Evolutionary conservation across 2,113 vertebrate genomes (phyloP), one percentile per base, ranked within the genome.

Genomic region (Colossoma macropomum): DNA sequence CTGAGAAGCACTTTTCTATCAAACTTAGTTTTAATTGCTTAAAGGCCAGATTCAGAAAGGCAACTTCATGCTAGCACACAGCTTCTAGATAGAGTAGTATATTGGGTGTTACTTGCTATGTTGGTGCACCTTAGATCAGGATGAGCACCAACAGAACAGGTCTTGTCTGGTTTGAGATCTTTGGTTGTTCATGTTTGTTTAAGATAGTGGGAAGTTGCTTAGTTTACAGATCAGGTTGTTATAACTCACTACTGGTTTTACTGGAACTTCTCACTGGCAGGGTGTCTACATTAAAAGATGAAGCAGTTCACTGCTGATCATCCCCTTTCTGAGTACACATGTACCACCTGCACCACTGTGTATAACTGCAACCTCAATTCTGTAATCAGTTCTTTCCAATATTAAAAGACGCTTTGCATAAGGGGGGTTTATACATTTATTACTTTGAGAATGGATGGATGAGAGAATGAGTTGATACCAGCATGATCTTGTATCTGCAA

Each of bases 391-490:
- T 73, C 65, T 74, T 77, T 86, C 69, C 73, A 80, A 77, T 77
- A 86, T 86, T 86, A 83, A 86, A 83, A 80, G 28, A 86, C 66
- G 70, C 85, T 80, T 86, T 80, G 65, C 81, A 80, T 59, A 66
- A 66, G 68, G 65, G 41, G 52, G 77, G 38, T 80, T 86, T n/a
- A 68, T 45, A 50, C 19, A 27, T 86, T 76, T 86, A 83, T 83
- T 86, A 83, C 70, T 54, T 70, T 79, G 59, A 52, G 68, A 25
- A 60, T 75, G 59, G 23, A 79, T 82, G 59, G n/a, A 78, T 1
- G 68, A n/a, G 17, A 25, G 68, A 77, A 17, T 80, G 52, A 68
- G 6, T 30, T 25, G 17, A 71, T 19, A 70, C 48, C 71, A 75
- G 21, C 21, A 62, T 76, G 77, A 16, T 65, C 27, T 78, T 30